phyloP scores from a whole-genome alignment of 2,888 invertebrate species.

The Idaea biselata region DNA sequence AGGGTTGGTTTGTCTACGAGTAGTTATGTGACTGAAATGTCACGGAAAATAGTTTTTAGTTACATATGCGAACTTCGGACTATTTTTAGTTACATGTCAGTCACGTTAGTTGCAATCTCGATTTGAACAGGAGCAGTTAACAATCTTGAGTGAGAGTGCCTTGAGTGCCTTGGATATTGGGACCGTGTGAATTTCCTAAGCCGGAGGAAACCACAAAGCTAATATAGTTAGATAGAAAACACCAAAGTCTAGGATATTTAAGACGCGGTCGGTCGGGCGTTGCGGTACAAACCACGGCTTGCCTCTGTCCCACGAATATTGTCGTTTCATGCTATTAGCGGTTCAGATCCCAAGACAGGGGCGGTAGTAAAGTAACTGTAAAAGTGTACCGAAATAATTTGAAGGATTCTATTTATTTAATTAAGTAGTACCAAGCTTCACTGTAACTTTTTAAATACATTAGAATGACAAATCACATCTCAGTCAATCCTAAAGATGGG shows the following conservation, averaged over 20 bases:
- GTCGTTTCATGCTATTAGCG: not conserved
- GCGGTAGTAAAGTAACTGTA: too few species aligned
- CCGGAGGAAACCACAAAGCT: not conserved
- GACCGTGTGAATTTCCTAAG: too few species aligned
- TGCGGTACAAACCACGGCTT: not conserved
- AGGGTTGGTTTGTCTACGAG: not conserved
- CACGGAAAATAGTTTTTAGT: not conserved
- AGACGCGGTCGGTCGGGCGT: not conserved
- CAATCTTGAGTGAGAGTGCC: too few species aligned
- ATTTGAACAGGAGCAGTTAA: too few species aligned
- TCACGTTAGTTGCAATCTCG: not conserved
- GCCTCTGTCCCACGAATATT: not conserved
- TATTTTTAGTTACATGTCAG: not conserved
- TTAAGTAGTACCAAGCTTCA: too few species aligned
- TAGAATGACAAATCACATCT: too few species aligned
- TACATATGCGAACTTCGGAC: too few species aligned
- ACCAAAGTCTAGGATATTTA: not conserved
- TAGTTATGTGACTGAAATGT: not conserved
- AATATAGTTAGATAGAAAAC: not conserved
- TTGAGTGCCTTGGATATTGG: not conserved
- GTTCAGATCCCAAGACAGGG: not conserved
- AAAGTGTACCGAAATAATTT: too few species aligned
- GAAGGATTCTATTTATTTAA: too few species aligned
- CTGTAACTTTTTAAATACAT: too few species aligned
- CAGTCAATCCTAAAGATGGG: too few species aligned